Base-by-base conservation (phyloP, 2,113 vertebrate genomes). In the Butorides virescens region DNA sequence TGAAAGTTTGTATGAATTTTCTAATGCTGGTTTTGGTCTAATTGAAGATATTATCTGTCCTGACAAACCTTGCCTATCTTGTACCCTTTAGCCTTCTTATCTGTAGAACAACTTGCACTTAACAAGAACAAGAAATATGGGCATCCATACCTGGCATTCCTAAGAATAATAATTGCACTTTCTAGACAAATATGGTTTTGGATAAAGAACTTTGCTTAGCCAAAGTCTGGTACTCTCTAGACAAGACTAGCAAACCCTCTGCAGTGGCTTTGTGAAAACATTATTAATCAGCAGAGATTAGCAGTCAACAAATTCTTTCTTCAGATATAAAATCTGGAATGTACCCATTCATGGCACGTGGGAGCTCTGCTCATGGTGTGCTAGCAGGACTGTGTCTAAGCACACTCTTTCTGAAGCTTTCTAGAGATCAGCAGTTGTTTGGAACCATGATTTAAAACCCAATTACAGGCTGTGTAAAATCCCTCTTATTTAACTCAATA, bases 181-280 rank as follows among this genome's bases (percentile, higher is more conserved):
- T 90, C 77, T 78, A 89, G 76, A 89, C 91, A 96, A 96, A 95
- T 56, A 89, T 9, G 44, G 75, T 96, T 94, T 94, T 75, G 96
- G 92, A 95, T 94, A 96, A 95, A 96, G 86, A 68, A 53, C 86
- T 96, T 94, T 75, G 53, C 91, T 75, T 91, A 91, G 91, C 76
- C 91, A 61, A 95, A 94, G 95, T 92, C 92, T 92, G 86, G 30
- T 39, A 13, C 34, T 90, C 86, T 88, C 86, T 44, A 90, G 83
- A 68, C 95, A 56, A 72, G 88, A 56, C 83, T 36, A 84, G 93
- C 52, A 95, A 95, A 65, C 67, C 88, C 83, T 86, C 88, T 72
- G 77, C 0, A 12, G 90, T 92, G 86, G 72, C 91, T 94, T 95
- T 92, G 88, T 71, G 81, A 89, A 88, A 96, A 93, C 76, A 74